Base-by-base conservation (phyloP, 2,888 invertebrate genomes). In the Oeneis ivallda region DNA sequence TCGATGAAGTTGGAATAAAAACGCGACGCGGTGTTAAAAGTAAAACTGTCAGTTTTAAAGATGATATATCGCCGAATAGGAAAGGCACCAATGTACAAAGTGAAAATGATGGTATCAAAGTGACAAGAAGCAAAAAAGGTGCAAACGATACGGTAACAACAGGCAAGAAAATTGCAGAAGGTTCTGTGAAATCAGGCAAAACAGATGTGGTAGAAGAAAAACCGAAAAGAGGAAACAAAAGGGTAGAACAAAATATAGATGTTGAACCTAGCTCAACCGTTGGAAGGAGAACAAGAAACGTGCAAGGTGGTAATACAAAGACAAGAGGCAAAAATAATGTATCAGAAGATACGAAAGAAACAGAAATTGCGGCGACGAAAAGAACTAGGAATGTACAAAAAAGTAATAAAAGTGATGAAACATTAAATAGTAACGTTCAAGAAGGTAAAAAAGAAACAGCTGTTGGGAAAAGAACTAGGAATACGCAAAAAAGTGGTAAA, bases 181-280 rank as follows among this genome's bases (percentile, higher is more conserved):
- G 13, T 13, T 13, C 56, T 6, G 41, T 56, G 2, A 19, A 41
- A 41, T 6, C 9, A 26, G 41, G 11, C 11, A 41, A 56, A 8
- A 19, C 9, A 53, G 15, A 8, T 9, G 11, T 15, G 19, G 10
- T 47, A 15, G 8, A 50, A 26, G 11, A 17, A 39, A 15, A 3
- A 17, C 37, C 34, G 11, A 54, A 37, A 54, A 54, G 54, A 37
- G 39, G 54, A 54, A 15, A 39, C 9, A 54, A 54, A 54, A 39
- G 2, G 17, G 1, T 13, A 37, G 37, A 5, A 39, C 17, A 54
- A 34, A 19, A 39, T 10, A 39, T 32, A 50, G 26, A 26, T 0
- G 26, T 9, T 10, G 11, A 49, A 49, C 9, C 49, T 1, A 26
- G 13, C 9, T 2, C 32, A 50, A 32, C 26, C 2, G 26, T 26